Base-by-base conservation (phyloP, 2,888 invertebrate genomes). In the Pyrgus malvae region DNA sequence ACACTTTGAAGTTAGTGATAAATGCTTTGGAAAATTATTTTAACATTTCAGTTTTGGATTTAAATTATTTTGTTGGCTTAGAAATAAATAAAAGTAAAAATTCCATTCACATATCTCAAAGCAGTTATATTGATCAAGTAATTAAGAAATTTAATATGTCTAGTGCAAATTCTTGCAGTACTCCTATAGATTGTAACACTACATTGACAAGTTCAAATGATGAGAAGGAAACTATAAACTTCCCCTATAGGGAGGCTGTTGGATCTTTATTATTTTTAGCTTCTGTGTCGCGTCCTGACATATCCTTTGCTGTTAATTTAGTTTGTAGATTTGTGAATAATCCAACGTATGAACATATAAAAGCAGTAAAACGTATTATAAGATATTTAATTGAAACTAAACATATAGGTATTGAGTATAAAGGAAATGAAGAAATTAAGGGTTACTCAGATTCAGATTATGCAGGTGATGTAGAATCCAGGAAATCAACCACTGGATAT, bases 261-360 rank as follows among this genome's bases (percentile, higher is more conserved):
- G 40, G 40, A 7, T 40, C 21, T 0, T 12, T 40, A 3, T 2
- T 23, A 7, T 23, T 12, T 40, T 40, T 21, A 8, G n/a, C 19
- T 7, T 23, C 40, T 40, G 40, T 40, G 11, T 21, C 21, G 3
- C 8, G 40, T 3, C 40, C 40, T 12, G 45, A 45, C 7, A 45
- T 45, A 3, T 31, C 12, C 4, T 45, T 31, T 55, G 33, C 14
- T 27, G 61, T 66, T 3, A 65, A 63, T 57, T 0, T 66, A 0
- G 37, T 66, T 3, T 63, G 64, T 41, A 60, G 66, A 62, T 59
- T 56, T 64, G 19, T 62, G 9, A 61, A 62, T 12, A 58, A 58
- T 55, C 60, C 64, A 14, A 45, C 55, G 21, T 17, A 16, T 7
- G 11, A 55, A 35, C 60, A 67, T 65, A 60, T 64, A 4, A 63